Conservation (phyloP, 2,113 vertebrate genomes). For the Cynoglossus semilaevis region DNA sequence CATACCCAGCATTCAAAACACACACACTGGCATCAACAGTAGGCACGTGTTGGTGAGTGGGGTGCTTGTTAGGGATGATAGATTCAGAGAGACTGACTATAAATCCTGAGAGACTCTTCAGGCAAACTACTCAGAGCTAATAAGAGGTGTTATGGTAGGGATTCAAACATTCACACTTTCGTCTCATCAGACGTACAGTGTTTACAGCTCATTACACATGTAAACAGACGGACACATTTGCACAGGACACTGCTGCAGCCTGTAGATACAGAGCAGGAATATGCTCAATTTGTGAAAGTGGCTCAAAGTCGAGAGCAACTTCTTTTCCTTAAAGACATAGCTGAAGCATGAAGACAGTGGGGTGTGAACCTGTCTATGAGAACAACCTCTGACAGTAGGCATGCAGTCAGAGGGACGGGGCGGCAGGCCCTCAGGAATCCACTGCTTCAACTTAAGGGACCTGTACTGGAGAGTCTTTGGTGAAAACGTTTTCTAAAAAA, state of each 20-base stretch:
- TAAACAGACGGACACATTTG: constrained; percentile 31
- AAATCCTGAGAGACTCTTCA: constrained; percentile 35
- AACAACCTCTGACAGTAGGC: no score
- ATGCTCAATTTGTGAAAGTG: constrained; percentile 62
- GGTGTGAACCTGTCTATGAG: no score
- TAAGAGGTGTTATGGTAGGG: constrained; percentile 14
- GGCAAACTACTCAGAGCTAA: constrained; percentile 38
- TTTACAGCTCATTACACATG: constrained; percentile 49
- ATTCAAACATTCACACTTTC: constrained; percentile 9
- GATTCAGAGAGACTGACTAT: constrained; percentile 53
- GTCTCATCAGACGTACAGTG: constrained; percentile 7
- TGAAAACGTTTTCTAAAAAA: no score
- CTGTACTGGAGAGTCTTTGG: no score
- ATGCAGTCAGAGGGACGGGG: no score
- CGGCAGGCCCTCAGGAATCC: no score
- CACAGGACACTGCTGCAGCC: constrained; percentile 38
- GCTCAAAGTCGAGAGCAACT: constrained; percentile 15
- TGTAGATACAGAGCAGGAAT: constrained; percentile 14
- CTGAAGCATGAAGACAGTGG: neutral
- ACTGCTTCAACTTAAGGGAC: no score
- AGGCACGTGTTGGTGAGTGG: constrained; percentile 20
- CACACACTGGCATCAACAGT: constrained; percentile 14
- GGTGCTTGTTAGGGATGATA: constrained; percentile 55
- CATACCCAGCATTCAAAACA: constrained; percentile 3
- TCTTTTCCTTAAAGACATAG: constrained; percentile 7